Evolutionary conservation across 1,140 invertebrate species (phyloP).

Genomic region (Megalopta genalis): DNA sequence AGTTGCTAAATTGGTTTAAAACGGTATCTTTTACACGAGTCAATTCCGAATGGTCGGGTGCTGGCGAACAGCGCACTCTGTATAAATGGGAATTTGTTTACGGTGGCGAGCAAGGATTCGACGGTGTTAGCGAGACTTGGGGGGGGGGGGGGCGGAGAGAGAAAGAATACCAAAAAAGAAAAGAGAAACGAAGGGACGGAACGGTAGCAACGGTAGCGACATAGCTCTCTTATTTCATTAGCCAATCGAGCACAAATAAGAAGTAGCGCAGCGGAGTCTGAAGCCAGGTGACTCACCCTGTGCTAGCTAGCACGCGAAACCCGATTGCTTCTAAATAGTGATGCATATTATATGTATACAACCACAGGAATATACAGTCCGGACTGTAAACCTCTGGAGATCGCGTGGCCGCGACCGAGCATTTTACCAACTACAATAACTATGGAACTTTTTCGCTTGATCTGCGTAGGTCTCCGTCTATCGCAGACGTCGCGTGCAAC

Average conservation of each 20-base stretch:
- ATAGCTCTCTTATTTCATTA: slow-evolving; percentile 29
- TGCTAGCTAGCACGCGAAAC: slow-evolving; percentile 28
- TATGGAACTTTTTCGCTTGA: not conserved
- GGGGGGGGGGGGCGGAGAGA: not conserved
- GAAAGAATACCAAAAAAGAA: not conserved
- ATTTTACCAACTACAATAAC: slow-evolving; percentile 6
- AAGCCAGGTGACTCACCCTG: slow-evolving; percentile 41
- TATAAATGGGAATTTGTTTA: slow-evolving; percentile 28
- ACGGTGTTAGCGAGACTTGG: not conserved
- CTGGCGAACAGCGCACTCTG: not conserved
- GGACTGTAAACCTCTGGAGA: not conserved
- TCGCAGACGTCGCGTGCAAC: not conserved
- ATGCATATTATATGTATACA: slow-evolving; percentile 32
- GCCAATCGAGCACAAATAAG: slow-evolving; percentile 39
- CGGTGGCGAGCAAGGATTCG: not conserved
- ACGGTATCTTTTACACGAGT: slow-evolving; percentile 18
- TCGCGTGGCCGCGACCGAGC: slow-evolving; percentile 11
- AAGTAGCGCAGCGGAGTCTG: slow-evolving; percentile 16
- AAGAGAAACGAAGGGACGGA: not conserved
- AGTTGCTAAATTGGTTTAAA: slow-evolving; percentile 18
- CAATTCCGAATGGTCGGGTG: not conserved
- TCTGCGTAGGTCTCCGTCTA: too few species aligned
- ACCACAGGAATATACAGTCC: not conserved
- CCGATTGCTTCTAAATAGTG: slow-evolving; percentile 45
- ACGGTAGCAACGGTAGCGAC: not conserved